Evolutionary conservation across 2,797 vertebrate species (phyloP), one percentile per base, ranked within the genome.

Genomic region (Cheracebus regulus): DNA sequence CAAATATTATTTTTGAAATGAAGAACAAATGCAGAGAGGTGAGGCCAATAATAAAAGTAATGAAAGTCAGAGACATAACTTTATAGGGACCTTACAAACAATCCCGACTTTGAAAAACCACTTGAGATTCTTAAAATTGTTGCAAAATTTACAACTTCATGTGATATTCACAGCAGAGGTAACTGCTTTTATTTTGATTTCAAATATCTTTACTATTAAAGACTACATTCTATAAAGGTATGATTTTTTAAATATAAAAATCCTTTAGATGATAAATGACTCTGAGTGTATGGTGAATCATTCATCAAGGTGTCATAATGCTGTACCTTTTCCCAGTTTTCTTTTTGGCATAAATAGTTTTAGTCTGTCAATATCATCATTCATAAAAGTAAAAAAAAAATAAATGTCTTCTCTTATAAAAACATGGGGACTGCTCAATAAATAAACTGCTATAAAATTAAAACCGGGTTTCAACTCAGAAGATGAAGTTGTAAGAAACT

Each of bases 401-500:
- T 30, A 86, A 95, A 81, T 7, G 30, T 76, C 26, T 58, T 41
- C 28, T 85, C 24, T 95, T 72, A 50, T n/a, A 73, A 93, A 82
- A 64, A 91, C 26, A 58, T 7, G 48, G 36, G 82, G 73, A 46
- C 6, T 73, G 4, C 19, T 46, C 30, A 90, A 76, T 72, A 95
- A 79, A 39, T 48, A 72, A 93, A 94, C 90, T 36, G 46, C 79
- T 88, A 1, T 72, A 90, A 96, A 88, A 96, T 83, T 78, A 93
- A 90, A 94, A 88, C 84, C 39, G 75, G 39, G 92, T 57, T 86
- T 95, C 57, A 64, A 24, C 76, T 90, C 79, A 33, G 57, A 91
- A 86, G 58, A 96, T 70, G 36, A 95, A 97, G 88, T 87, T 95
- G 85, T 89, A 89, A 90, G 88, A 83, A 72, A 93, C 10, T 95